A percentile compares a stretch with the other conserved stretches of the same genome.
These are phyloP conservation scores for Sphenopsis melanotis DNA, from an alignment of 2,797 vertebrate species.

Conservation along the genomic window DNA sequence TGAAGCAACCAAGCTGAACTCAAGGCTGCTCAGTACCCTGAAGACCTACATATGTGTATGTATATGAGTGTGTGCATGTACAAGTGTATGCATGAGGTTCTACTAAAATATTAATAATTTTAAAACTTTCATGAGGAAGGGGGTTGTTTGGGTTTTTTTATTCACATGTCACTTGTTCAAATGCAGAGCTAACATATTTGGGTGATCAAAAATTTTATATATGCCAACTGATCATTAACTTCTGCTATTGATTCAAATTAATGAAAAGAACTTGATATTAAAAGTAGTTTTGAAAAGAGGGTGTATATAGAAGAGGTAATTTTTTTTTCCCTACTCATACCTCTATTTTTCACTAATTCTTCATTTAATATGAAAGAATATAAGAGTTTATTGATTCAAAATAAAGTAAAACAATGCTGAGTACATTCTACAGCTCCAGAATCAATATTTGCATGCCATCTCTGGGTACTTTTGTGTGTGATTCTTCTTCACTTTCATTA, in stretches of 20 bases:
- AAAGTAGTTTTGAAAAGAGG: neutral
- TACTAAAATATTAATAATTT: neutral
- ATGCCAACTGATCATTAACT: neutral
- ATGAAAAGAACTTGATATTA: neutral
- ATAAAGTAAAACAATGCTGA: neutral
- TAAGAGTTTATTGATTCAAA: neutral
- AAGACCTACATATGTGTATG: accelerated
- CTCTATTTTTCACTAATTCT: neutral
- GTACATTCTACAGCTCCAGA: neutral
- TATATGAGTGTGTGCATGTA: neutral
- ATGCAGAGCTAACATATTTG: neutral
- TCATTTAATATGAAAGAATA: neutral
- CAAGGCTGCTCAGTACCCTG: neutral
- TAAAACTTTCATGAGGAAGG: neutral
- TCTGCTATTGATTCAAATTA: neutral
- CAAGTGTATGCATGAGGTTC: neutral
- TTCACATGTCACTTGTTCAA: neutral
- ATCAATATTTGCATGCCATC: neutral
- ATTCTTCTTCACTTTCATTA: neutral
- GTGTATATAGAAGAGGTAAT: accelerated
- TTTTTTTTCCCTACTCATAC: accelerated
- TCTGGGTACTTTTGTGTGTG: neutral
- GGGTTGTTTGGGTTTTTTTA: accelerated
- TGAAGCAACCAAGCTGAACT: neutral
- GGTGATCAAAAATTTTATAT: neutral